Evolutionary conservation across 2,113 vertebrate genomes (phyloP), one percentile per base, ranked within the genome.

Genomic region (Parus major): DNA sequence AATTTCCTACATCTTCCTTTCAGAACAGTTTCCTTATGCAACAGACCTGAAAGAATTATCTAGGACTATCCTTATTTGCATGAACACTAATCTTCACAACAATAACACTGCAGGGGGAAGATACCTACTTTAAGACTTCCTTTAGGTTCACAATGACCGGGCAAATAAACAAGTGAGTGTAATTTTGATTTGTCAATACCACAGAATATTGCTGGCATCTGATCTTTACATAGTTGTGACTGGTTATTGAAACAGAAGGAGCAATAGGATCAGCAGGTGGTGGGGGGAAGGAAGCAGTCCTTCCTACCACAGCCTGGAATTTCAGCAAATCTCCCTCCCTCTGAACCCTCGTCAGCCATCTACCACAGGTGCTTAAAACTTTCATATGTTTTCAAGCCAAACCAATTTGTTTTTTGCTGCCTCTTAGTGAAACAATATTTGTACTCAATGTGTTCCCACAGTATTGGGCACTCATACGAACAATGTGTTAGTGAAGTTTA

Each of bases 71-170:
- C 13, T 27, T 36, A 41, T 12, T 20, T 56, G 17, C 28, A 56
- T 9, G 9, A 83, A 41, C 4, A 10, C 12, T 10, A 49, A 77
- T 46, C 29, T 69, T 44, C 23, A 42, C 12, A 46, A 50, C 31
- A 83, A 2, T 4, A n/a, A 29, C 13, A 50, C 22, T 3, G 9
- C 0, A 1, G 5, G 8, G 7, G 11, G 6, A 31, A 52, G 31
- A 49, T 5, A 64, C 1, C 8, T 4, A 4, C 12, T 39, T 50
- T 3, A 57, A 73, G 23, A 50, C 14, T 59, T 59, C 35, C 36
- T 68, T 59, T 20, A 71, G 66, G 17, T 76, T 55, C 25, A 71
- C 10, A 9, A 1, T 12, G 12, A 16, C 56, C 22, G 35, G 14
- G 29, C 19, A 80, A 63, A n/a, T n/a, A 53, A 77, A 8, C 39